These are phyloP conservation scores for Lepeophtheirus salmonis DNA, from an alignment of 1,140 invertebrate genomes.

Conservation along the genomic window DNA sequence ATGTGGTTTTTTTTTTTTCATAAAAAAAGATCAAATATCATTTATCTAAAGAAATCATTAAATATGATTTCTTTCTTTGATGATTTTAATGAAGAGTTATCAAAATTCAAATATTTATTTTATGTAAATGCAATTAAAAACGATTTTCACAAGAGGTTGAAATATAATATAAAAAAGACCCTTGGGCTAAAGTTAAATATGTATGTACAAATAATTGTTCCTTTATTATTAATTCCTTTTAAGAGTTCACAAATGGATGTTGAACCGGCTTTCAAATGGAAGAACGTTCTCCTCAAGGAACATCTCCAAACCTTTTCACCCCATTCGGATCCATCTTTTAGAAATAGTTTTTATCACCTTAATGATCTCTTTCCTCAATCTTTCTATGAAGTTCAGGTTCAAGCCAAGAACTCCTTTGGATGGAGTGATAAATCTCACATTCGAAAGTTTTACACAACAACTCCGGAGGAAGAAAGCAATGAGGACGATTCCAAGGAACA, in stretches of 20 bases:
- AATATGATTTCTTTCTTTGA: too few relatives aligned
- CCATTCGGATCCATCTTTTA: not conserved
- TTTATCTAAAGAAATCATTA: too few relatives aligned
- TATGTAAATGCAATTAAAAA: too few relatives aligned
- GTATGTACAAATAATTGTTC: too few relatives aligned
- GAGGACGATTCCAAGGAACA: not conserved
- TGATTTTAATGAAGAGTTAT: too few relatives aligned
- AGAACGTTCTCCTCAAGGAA: not conserved
- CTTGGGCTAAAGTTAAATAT: too few relatives aligned
- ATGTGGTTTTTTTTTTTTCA: too few relatives aligned
- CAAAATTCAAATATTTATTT: too few relatives aligned
- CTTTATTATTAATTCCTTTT: too few relatives aligned
- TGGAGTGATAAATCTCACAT: slow-evolving; percentile 1
- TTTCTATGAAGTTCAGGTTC: slow-evolving; percentile 7
- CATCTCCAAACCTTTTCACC: not conserved
- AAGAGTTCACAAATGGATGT: not conserved
- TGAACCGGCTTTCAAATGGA: not conserved
- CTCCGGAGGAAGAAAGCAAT: not conserved
- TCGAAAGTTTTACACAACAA: not conserved
- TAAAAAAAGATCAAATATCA: too few relatives aligned
- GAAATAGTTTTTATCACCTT: not conserved
- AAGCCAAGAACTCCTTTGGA: slow-evolving; percentile 9
- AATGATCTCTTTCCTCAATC: not conserved
- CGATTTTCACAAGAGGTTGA: too few relatives aligned
- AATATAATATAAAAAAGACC: too few relatives aligned